Percentiles rank a stretch among this genome's conserved stretches.
These are phyloP conservation scores for Paramormyrops hopkinsi DNA, from an alignment of 2,797 vertebrate genomes.

Conservation along the genomic window DNA sequence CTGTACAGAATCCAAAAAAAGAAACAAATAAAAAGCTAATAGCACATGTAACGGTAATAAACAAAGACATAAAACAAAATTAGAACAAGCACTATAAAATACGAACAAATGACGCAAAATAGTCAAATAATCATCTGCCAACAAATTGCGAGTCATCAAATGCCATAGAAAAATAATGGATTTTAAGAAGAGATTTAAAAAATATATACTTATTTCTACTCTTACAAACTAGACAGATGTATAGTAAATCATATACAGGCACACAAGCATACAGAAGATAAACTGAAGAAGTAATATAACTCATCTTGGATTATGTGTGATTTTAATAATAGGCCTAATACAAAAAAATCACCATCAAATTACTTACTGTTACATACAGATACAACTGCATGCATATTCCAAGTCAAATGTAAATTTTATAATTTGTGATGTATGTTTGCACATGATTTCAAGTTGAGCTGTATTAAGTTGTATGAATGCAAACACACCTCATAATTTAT, in stretches of 20 bases:
- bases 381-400: neutral
- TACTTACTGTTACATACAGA: neutral
- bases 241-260: neutral
- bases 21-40: too few species aligned
- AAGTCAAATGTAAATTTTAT: slow-evolving; percentile 26
- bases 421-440: slow-evolving; percentile 29
- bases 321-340: neutral
- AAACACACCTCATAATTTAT: slow-evolving; percentile 4
- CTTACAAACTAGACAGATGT: neutral
- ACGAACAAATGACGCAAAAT: too few species aligned
- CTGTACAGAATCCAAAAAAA: too few species aligned
- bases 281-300: neutral
- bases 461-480: slow-evolving; percentile 23
- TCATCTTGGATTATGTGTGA: neutral
- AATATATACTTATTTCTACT: neutral
- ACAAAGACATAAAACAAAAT: too few species aligned
- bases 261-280: neutral
- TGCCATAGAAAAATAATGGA: too few species aligned
- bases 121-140: too few species aligned
- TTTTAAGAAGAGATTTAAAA: too few species aligned
- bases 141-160: too few species aligned
- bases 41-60: too few species aligned
- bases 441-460: slow-evolving; percentile 21
- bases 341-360: neutral
- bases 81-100: too few species aligned